Evolutionary conservation across 2,113 vertebrate genomes (phyloP), one percentile per base, ranked within the genome.

Genomic region (Melanotaenia duboulayi): DNA sequence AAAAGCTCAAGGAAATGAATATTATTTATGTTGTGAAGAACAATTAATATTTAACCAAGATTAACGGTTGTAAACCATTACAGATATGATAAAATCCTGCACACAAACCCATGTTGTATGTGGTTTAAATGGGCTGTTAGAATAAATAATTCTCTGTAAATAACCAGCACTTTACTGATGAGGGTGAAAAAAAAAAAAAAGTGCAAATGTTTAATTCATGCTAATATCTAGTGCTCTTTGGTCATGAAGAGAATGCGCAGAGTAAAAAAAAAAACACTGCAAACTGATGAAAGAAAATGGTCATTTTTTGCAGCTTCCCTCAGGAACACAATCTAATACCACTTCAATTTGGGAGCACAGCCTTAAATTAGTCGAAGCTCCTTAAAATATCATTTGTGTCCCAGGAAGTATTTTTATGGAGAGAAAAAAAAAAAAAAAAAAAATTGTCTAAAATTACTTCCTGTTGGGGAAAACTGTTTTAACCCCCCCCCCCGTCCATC

Each of bases 311-410:
- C 44, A 55, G 42, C 58, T 32, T 82, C 65, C 48, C 66, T 24
- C 48, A 71, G 75, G 80, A 81, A 54, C 61, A 42, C n/a, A 16
- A n/a, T 71, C 81, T 52, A 64, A 57, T 32, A 76, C 11, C 65
- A 62, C 81, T 68, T 81, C 58, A 65, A 14, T 76, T 76, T 42
- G 40, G 85, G 74, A 68, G 60, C 67, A 39, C 44, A 11, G 42
- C 37, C 56, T 56, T 75, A 82, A 85, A 83, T 85, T 70, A 65
- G 50, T 39, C 65, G 66, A 70, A 71, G 65, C 52, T 44, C 17
- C 58, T 62, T 7, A 37, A 74, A 54, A 81, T 68, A 35, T 54
- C 51, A 71, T 65, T 59, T 50, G 62, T 70, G 16, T 68, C 73
- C 55, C 51, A 55, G 44, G 71, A 78, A 59, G 51, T 23, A 16